Evolutionary conservation across 2,797 vertebrate genomes (phyloP).

Genomic region (Anabacerthia variegaticeps): DNA sequence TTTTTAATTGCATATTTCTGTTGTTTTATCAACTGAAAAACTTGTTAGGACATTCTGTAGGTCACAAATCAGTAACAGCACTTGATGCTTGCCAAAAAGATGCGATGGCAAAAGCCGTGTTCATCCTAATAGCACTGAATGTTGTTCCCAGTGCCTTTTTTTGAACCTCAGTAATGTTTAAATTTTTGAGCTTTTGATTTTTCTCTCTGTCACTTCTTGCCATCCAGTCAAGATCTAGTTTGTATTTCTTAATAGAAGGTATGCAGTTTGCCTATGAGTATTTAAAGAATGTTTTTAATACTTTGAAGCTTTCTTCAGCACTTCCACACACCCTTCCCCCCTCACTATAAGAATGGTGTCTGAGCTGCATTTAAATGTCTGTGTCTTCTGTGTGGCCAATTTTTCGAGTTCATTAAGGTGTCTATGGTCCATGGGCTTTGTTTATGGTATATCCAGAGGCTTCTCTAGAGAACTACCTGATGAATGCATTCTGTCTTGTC

Average conservation of each 20-base stretch:
- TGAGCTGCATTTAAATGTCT: neutral
- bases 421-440: neutral
- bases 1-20: neutral
- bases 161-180: neutral
- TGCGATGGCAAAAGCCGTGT: neutral
- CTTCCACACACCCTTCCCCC: neutral
- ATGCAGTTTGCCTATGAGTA: fast-evolving
- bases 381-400: neutral
- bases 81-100: neutral
- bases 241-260: neutral
- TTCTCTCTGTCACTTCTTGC: neutral
- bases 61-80: neutral
- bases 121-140: neutral
- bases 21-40: neutral
- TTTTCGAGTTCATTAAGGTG: neutral
- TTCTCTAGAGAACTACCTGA: neutral
- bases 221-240: neutral
- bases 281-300: neutral
- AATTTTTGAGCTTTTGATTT: neutral
- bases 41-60: neutral
- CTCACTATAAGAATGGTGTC: neutral
- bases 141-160: neutral
- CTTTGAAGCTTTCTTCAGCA: neutral
- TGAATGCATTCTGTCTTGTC: neutral
- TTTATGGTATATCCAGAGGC: neutral